phyloP scores from a whole-genome alignment of 1,140 invertebrate genomes.

The Oedothorax gibbosus region DNA sequence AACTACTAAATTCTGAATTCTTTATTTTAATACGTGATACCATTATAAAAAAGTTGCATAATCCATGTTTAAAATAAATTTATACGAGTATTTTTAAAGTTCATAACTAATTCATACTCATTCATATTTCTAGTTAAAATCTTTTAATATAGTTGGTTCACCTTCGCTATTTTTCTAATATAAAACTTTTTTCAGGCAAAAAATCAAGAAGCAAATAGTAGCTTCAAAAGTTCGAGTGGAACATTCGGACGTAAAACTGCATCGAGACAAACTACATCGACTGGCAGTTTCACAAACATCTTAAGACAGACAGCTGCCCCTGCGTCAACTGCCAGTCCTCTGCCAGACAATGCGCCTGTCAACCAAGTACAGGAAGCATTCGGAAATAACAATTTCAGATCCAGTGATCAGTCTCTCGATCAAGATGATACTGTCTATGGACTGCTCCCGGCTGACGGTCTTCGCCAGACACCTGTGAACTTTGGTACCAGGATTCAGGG shows the following conservation, averaged over 20 bases:
- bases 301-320: not conserved
- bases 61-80: too few relatives aligned
- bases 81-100: too few relatives aligned
- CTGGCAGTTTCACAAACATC: not conserved
- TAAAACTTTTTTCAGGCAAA: not conserved
- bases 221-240: not conserved
- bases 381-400: not conserved
- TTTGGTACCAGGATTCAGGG: slow-evolving; percentile 7
- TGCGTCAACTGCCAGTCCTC: not conserved
- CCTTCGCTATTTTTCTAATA: too few relatives aligned
- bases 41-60: too few relatives aligned
- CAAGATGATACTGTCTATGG: slow-evolving; percentile 10
- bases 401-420: not conserved
- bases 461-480: not conserved
- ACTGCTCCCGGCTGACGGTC: not conserved
- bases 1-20: too few relatives aligned
- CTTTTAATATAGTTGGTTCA: too few relatives aligned
- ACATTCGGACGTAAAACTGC: slow-evolving; percentile 8
- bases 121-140: too few relatives aligned
- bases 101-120: too few relatives aligned
- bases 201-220: not conserved
- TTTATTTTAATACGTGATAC: too few relatives aligned
- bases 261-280: not conserved
- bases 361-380: not conserved
- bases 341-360: not conserved